phyloP scores from a whole-genome alignment of 2,797 vertebrate species.

The Channallabes apus region DNA sequence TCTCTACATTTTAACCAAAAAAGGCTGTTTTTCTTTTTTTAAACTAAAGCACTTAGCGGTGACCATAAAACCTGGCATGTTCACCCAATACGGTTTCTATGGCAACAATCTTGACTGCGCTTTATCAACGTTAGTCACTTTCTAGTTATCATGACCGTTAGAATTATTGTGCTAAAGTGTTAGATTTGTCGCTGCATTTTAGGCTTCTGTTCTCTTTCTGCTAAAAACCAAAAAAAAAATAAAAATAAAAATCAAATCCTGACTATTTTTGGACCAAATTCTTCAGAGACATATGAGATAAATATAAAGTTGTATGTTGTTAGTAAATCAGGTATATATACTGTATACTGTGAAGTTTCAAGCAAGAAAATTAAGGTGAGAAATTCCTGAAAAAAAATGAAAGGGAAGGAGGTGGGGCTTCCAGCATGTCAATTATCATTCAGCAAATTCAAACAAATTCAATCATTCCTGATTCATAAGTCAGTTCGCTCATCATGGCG shows the following conservation, averaged over 20 bases:
- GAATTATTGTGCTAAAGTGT: neutral
- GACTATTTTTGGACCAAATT: neutral
- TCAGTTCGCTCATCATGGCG: no score
- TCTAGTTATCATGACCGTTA: neutral
- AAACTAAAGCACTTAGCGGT: no score
- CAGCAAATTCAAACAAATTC: no score
- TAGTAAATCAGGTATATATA: no score
- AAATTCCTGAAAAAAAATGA: no score
- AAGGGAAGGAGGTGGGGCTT: neutral
- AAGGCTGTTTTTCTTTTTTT: neutral
- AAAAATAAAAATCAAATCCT: no score
- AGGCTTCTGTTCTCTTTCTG: neutral
- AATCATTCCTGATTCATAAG: no score
- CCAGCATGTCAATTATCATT: neutral
- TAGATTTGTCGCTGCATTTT: neutral
- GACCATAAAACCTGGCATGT: neutral
- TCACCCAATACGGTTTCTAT: neutral
- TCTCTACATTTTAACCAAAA: neutral
- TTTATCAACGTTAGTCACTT: neutral
- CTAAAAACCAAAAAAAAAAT: neutral
- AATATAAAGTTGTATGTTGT: no score
- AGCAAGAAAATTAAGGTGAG: no score
- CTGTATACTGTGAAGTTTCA: no score
- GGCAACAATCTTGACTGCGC: neutral
- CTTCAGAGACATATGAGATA: neutral